phyloP scores from a whole-genome alignment of 1,140 invertebrate genomes.

The Pseudobourletiella spinata region DNA sequence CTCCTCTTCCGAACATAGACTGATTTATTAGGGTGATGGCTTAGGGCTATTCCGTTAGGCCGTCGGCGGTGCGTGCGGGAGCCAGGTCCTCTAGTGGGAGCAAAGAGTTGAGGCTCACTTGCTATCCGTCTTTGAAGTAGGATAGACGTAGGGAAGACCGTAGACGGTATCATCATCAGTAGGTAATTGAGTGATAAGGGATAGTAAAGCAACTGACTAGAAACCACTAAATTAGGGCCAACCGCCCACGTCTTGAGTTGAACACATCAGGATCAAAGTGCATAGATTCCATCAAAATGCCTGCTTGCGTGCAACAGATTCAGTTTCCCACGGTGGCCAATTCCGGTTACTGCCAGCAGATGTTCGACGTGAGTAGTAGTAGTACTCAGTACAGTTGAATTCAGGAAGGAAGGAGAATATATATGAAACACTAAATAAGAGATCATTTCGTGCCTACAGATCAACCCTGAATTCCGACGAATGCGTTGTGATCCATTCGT shows the following conservation, averaged over 20 bases:
- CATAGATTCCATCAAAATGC: too few relatives aligned
- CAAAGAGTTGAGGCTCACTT: too few relatives aligned
- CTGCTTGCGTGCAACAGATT: not conserved
- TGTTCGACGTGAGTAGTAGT: not conserved
- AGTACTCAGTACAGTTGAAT: not conserved
- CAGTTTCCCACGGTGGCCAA: not conserved
- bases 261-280: too few relatives aligned
- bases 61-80: too few relatives aligned
- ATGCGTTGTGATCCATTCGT: slow-evolving; percentile 34
- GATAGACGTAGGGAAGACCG: not conserved
- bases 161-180: not conserved
- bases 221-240: not conserved
- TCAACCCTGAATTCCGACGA: slow-evolving; percentile 22
- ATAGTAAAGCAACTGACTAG: not conserved
- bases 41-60: too few relatives aligned
- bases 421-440: too few relatives aligned
- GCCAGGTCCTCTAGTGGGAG: too few relatives aligned
- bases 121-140: too few relatives aligned
- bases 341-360: not conserved
- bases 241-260: too few relatives aligned
- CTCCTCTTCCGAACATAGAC: too few relatives aligned
- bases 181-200: not conserved
- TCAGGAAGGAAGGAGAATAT: too few relatives aligned
- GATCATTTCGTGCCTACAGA: slow-evolving; percentile 10
- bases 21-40: too few relatives aligned